Percentiles rank a stretch among this genome's conserved stretches.
Conservation (phyloP, 2,888 invertebrate species). For the Plagodis dolabraria region DNA sequence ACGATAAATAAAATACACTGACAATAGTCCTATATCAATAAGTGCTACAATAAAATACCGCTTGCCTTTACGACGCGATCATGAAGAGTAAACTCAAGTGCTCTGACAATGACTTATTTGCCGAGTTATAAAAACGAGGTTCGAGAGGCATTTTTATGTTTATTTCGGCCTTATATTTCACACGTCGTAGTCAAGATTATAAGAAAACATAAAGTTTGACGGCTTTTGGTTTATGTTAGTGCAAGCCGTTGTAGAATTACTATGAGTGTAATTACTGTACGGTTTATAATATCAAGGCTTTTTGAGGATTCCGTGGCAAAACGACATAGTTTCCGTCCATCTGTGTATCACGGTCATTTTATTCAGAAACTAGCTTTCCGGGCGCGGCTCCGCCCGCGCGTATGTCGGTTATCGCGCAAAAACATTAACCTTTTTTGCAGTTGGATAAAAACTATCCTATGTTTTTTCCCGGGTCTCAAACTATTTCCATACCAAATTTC, state of each 20-base stretch:
- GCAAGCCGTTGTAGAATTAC: conserved; percentile 30
- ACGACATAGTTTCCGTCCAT: too few species aligned
- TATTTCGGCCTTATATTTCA: conserved; percentile 68
- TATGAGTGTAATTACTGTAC: conserved; percentile 24
- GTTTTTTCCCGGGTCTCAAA: too few species aligned
- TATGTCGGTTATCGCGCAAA: too few species aligned
- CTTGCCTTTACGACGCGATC: conserved; percentile 61
- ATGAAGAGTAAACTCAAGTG: conserved; percentile 57
- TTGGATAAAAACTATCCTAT: too few species aligned
- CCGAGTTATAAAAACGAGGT: conserved; percentile 60
- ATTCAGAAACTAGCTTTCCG: too few species aligned
- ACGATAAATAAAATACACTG: conserved; percentile 29
- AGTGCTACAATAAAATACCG: conserved; percentile 51
- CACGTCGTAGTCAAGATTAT: conserved; percentile 67
- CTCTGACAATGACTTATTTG: conserved; percentile 71
- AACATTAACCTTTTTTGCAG: too few species aligned
- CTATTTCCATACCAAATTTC: too few species aligned
- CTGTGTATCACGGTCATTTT: too few species aligned
- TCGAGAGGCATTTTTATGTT: conserved; percentile 65
- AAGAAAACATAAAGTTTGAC: conserved; percentile 62
- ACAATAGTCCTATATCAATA: conserved; percentile 55
- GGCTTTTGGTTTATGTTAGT: conserved; percentile 55
- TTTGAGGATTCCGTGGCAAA: neutral
- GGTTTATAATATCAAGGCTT: conserved; percentile 5
- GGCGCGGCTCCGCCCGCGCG: too few species aligned